Evolutionary conservation across 2,113 vertebrate species (phyloP), one percentile per base, ranked within the genome.

Genomic region (Sander vitreus): DNA sequence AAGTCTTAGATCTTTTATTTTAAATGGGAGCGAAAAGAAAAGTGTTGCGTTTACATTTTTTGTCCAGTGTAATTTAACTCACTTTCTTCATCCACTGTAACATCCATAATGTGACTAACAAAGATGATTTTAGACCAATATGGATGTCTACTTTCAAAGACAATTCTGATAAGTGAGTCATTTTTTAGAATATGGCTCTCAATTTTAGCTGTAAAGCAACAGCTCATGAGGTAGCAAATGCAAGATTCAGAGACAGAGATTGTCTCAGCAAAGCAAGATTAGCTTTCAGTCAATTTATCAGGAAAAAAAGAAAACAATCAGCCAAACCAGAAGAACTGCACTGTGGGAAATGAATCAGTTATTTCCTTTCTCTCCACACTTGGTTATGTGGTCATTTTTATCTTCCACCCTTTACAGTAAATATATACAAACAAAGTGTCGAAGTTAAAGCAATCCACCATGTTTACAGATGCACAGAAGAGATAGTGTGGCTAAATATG

Each of bases 241-340:
- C 27, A 53, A 71, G 66, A 76, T 80, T 80, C 18, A 66, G 67
- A n/a, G 58, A 21, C 55, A 30, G 30, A 81, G 64, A 78, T 59
- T 67, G 33, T 77, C 51, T 65, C 33, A 43, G 48, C 65, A 76
- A 66, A 67, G 66, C 19, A 50, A 58, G 48, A 73, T 76, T 54
- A 43, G 25, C 62, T 76, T 79, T n/a, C 57, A n/a, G 77, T 77
- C 55, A 63, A 70, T 81, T 80, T 80, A 55, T 76, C 67, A 65
- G 23, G 33, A n/a, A 64, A 25, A 16, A 78, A 30, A 16, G 58
- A 77, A 75, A 68, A 25, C 25, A 85, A 81, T 78, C 65, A 81
- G 69, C 36, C 23, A 48, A 62, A 84, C 36, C 58, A 60, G 23
- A 78, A 30, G 63, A 84, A 48, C 50, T 48, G 27, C 51, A 45